Evolutionary conservation across 2,888 invertebrate species (phyloP).

Genomic region (Thecophora atra): DNA sequence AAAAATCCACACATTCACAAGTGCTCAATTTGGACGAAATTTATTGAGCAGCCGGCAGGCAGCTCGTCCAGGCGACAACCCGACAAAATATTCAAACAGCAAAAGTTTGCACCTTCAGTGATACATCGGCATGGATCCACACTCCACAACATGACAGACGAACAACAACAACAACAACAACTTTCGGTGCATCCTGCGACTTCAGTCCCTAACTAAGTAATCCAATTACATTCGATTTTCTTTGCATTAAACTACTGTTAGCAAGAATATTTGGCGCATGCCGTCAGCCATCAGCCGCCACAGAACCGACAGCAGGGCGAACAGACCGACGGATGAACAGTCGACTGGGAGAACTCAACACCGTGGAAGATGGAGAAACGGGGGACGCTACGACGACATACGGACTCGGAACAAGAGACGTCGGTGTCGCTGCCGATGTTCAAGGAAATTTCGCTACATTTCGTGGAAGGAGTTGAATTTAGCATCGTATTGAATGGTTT

Average conservation of each 20-base stretch:
- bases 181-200: not conserved
- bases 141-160: not conserved
- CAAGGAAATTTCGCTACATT: constrained; percentile 27
- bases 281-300: not conserved
- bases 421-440: not conserved
- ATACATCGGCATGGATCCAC: not conserved
- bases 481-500: constrained; percentile 19
- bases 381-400: not conserved
- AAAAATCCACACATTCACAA: constrained; percentile 17
- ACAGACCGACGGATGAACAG: not conserved
- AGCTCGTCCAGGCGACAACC: not conserved
- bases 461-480: not conserved
- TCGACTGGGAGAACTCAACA: not conserved
- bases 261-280: constrained; percentile 31
- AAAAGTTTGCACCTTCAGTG: constrained; percentile 25
- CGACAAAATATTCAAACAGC: not conserved
- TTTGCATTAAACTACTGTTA: constrained; percentile 33
- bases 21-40: constrained; percentile 31
- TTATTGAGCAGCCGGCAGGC: constrained; percentile 16
- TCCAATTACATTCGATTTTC: constrained; percentile 38
- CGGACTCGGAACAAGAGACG: not conserved
- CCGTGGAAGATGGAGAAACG: not conserved
- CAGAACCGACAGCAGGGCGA: not conserved
- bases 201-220: constrained; percentile 18
- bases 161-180: not conserved